These are phyloP conservation scores for Diarsia mendica DNA, from an alignment of 2,888 invertebrate species.

Conservation along the genomic window DNA sequence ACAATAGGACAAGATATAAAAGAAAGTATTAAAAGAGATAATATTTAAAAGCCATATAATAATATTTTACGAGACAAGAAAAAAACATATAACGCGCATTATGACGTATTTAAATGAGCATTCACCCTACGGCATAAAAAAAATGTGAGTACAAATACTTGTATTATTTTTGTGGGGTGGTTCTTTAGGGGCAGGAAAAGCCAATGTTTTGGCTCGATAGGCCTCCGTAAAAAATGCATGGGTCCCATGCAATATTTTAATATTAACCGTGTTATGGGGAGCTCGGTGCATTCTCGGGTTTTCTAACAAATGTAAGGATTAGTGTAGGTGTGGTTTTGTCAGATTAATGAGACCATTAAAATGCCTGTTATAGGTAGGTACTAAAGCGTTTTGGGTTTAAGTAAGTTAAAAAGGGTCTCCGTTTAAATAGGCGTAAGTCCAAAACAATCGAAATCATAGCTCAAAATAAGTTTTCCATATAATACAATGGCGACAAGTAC, in stretches of 20 bases:
- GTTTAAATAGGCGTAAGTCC: background rate
- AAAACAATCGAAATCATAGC: background rate
- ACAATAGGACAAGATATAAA: constrained; percentile 13
- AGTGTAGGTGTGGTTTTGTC: constrained; percentile 68
- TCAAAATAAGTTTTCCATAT: background rate
- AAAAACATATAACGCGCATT: constrained; percentile 74
- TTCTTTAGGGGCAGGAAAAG: constrained; percentile 78
- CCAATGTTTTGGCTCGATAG: constrained; percentile 87
- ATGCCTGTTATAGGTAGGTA: background rate
- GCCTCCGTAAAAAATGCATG: constrained; percentile 86
- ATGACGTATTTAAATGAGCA: constrained; percentile 80
- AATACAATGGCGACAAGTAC: no score
- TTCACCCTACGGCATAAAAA: constrained; percentile 78
- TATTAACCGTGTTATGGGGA: constrained; percentile 89
- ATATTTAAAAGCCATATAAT: constrained; percentile 61
- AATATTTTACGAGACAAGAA: constrained; percentile 63
- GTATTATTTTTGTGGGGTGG: constrained; percentile 86
- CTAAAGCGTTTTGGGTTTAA: background rate
- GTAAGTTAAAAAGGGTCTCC: background rate
- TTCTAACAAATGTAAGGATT: constrained; percentile 72
- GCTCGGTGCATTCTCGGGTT: constrained; percentile 80
- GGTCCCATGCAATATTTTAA: constrained; percentile 89
- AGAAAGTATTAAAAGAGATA: constrained; percentile 33
- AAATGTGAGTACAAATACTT: constrained; percentile 87
- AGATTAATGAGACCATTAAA: constrained; percentile 11